Base-by-base conservation (phyloP, 2,888 invertebrate species). In the Aphidius colemani region DNA sequence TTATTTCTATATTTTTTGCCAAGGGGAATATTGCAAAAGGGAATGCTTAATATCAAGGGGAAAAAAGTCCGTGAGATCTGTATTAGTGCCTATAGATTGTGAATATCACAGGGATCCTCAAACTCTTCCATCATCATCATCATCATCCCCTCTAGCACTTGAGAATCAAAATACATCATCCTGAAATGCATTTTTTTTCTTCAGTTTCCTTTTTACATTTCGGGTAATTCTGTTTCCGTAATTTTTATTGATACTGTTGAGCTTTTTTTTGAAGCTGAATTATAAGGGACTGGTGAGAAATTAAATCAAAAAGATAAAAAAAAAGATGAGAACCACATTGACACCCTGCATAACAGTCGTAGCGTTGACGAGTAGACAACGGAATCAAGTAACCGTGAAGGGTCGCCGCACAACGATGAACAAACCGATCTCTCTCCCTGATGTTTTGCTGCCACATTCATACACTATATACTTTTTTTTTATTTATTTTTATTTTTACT, bases 41-140 rank as follows among this genome's bases (percentile, higher is more conserved):
- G 78, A 78, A 79, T 76, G 77, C 74, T 59, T 79, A 78, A 78
- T 79, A 78, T 76, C 70, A 74, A 76, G 45, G 60, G 78, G 80
- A 78, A 79, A 79, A 75, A 39, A 57, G n/a, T 30, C 75, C 78
- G 79, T 80, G 80, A 80, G 80, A 80, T 80, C 80, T 80, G 79
- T 79, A 80, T 80, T 80, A 80, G 79, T 78, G 74, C 74, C 74
- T 74, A 76, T 74, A 75, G 74, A 59, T 64, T 71, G 46, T 66
- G 65, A 63, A 61, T 60, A 55, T 9, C 43, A 13, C 72, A 74
- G 72, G 61, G 72, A 68, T 69, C 73, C 75, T 76, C 75, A 76
- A 30, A 30, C 30, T 30, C 30, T 30, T 30, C 30, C 30, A 30
- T 30, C 30, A 30, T 30, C 30, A 3, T 18, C 13, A 30, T 30